phyloP scores from a whole-genome alignment of 2,888 invertebrate genomes.

The Pocota personata region DNA sequence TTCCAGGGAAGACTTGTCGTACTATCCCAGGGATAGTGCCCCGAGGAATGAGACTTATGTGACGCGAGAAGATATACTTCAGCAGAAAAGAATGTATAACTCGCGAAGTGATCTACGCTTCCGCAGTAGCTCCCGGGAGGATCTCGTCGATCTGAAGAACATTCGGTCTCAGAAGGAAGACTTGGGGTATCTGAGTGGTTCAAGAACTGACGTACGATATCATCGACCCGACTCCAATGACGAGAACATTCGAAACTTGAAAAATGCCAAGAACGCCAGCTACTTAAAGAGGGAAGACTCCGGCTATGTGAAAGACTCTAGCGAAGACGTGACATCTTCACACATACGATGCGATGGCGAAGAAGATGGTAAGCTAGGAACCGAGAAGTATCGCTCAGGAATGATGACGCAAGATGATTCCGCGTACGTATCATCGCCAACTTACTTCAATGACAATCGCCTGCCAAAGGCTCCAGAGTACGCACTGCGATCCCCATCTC shows the following conservation, averaged over 20 bases:
- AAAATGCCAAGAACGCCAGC: constrained; percentile 72
- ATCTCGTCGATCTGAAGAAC: constrained; percentile 80
- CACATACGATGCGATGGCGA: constrained; percentile 83
- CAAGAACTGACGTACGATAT: constrained; percentile 78
- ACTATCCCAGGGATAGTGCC: constrained; percentile 48
- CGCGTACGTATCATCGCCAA: constrained; percentile 85
- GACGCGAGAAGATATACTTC: constrained; percentile 81
- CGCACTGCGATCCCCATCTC: constrained; percentile 71
- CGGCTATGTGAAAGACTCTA: constrained; percentile 77
- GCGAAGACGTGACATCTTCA: constrained; percentile 81
- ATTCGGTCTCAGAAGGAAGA: constrained; percentile 78
- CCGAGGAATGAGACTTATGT: constrained; percentile 78
- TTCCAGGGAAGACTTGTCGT: constrained; percentile 74
- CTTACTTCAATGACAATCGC: constrained; percentile 85
- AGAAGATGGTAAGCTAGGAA: constrained; percentile 79
- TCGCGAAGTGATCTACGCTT: constrained; percentile 80
- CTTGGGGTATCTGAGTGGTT: constrained; percentile 78
- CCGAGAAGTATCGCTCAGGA: constrained; percentile 81
- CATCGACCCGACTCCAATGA: constrained; percentile 76
- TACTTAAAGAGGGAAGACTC: constrained; percentile 77
- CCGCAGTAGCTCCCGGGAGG: constrained; percentile 80
- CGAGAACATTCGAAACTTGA: constrained; percentile 75
- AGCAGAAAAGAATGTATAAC: constrained; percentile 80
- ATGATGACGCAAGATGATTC: constrained; percentile 85
- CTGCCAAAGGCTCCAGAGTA: constrained; percentile 81